Evolutionary conservation across 2,888 invertebrate species (phyloP).

Genomic region (Ormyrus thymus): DNA sequence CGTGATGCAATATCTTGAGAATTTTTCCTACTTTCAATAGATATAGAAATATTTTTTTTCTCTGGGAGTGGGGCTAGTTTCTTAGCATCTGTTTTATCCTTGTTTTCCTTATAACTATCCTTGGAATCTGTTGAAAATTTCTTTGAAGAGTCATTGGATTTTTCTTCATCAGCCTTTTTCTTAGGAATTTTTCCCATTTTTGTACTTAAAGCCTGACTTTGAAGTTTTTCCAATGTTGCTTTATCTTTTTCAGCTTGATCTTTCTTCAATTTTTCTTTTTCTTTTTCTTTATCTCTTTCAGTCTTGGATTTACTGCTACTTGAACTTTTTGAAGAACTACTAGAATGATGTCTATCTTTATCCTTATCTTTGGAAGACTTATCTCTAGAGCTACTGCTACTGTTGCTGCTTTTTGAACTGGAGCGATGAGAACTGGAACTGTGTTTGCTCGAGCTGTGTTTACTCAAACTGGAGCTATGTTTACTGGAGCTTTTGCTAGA

Average conservation of each 20-base stretch:
- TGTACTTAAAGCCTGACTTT: constrained; percentile 80
- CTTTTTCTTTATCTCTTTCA: constrained; percentile 73
- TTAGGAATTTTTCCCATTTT: constrained; percentile 89
- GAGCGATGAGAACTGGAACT: constrained; percentile 68
- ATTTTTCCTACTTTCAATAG: constrained; percentile 85
- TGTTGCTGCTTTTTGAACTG: constrained; percentile 63
- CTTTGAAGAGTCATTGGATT: constrained; percentile 63
- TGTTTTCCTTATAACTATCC: constrained; percentile 71
- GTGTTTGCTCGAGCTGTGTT: constrained; percentile 59
- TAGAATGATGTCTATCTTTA: constrained; percentile 66
- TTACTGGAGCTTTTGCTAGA: constrained; percentile 68
- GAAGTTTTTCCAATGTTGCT: constrained; percentile 81
- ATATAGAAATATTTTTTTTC: constrained; percentile 86
- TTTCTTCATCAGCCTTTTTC: constrained; percentile 78
- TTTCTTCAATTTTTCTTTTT: constrained; percentile 75
- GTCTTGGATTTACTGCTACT: constrained; percentile 62
- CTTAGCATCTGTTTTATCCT: constrained; percentile 70
- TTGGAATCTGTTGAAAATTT: constrained; percentile 70
- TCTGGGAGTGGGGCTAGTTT: constrained; percentile 72
- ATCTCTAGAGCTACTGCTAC: constrained; percentile 65
- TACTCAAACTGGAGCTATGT: constrained; percentile 66
- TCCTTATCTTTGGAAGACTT: constrained; percentile 70
- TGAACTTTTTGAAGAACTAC: constrained; percentile 62
- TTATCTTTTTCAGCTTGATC: constrained; percentile 82
- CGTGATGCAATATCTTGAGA: constrained; percentile 80